Base-by-base conservation (phyloP, 2,888 invertebrate genomes). In the Clivina fossor region DNA sequence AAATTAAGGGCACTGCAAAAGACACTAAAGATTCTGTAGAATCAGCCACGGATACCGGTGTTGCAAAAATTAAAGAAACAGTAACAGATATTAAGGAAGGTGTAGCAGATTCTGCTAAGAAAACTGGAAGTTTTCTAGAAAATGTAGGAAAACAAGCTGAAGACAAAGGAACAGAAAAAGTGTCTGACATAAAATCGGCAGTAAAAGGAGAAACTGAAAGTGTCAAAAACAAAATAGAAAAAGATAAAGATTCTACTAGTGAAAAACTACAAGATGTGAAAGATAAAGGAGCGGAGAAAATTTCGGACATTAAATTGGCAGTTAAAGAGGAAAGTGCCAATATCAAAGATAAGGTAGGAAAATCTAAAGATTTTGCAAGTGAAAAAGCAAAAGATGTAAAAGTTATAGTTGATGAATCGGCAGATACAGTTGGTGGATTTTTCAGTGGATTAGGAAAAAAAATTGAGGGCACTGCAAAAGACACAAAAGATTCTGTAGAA, bases 161-260 rank as follows among this genome's bases (percentile, higher is more conserved):
- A 46, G 53, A 59, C 26, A 26, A 26, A 22, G 16, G 3, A 7
- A 1, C 1, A 13, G n/a, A n/a, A n/a, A n/a, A n/a, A n/a, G n/a
- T n/a, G n/a, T n/a, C n/a, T n/a, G n/a, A n/a, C n/a, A n/a, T n/a
- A n/a, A n/a, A n/a, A n/a, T n/a, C n/a, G n/a, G n/a, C n/a, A 13
- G 15, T 15, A 61, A 61, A 56, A 68, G 71, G 54, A 74, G 72
- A n/a, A n/a, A n/a, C n/a, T n/a, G n/a, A n/a, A n/a, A n/a, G 63
- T 73, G 76, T 7, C 62, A 76, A 53, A 77, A 78, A 60, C 71
- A 71, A 56, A 68, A 77, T 59, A 75, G 75, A 63, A 8, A 75
- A 74, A 62, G 76, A 74, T 28, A 74, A n/a, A n/a, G n/a, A n/a
- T n/a, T n/a, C n/a, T n/a, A n/a, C n/a, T n/a, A n/a, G n/a, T n/a